A percentile compares a stretch with the other conserved stretches of the same genome.
These are phyloP conservation scores for Merops nubicus DNA, from an alignment of 2,113 vertebrate genomes.

Conservation along the genomic window DNA sequence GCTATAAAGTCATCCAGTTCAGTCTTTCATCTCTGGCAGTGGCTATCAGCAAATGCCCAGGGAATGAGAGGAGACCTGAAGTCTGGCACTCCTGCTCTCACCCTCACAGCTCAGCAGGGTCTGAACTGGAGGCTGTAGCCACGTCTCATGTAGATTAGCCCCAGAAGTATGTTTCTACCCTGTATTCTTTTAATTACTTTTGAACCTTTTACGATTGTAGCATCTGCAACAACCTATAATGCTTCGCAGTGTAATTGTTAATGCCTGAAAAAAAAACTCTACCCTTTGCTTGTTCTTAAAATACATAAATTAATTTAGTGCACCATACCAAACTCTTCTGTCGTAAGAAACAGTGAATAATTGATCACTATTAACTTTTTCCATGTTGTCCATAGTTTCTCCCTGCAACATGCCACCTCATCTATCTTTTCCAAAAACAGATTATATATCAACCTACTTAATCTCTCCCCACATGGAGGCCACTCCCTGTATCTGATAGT, in stretches of 20 bases:
- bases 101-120: background rate
- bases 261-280: rapidly evolving
- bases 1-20: background rate
- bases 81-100: background rate
- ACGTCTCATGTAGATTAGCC: background rate
- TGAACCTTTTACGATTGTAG: background rate
- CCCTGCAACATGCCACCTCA: background rate
- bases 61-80: background rate
- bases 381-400: background rate
- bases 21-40: background rate
- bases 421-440: background rate
- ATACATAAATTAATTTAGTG: conserved; percentile 20
- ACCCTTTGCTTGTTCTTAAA: conserved; percentile 21
- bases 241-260: background rate
- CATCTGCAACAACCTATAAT: background rate
- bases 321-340: background rate
- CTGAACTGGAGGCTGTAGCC: background rate
- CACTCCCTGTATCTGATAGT: background rate
- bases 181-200: conserved; percentile 27
- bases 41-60: background rate
- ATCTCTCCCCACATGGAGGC: background rate
- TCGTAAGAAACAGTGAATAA: background rate
- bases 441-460: background rate
- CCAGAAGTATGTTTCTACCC: background rate
- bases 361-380: conserved; percentile 5